Evolutionary conservation across 2,888 invertebrate species (phyloP).

Genomic region (Lasioglossum lativentre): DNA sequence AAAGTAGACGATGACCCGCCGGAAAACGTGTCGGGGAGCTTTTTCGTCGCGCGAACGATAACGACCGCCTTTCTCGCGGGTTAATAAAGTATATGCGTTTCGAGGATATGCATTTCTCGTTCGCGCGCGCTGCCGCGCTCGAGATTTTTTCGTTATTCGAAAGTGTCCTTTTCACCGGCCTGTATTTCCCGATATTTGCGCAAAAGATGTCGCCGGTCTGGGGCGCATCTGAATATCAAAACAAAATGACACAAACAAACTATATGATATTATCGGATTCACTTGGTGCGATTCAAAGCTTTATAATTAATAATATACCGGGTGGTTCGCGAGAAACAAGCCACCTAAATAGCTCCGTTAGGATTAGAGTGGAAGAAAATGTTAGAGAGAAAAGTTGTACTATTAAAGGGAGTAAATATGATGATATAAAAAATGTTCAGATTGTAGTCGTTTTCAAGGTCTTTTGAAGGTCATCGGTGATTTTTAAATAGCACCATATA

Average conservation of each 20-base stretch:
- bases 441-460: too few species aligned
- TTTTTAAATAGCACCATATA: too few species aligned
- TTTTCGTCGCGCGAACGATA: constrained; percentile 3
- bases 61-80: constrained; percentile 14
- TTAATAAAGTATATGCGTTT: constrained; percentile 35
- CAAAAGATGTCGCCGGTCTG: too few species aligned
- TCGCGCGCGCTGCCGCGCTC: not conserved
- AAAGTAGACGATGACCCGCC: not conserved
- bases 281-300: not conserved
- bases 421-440: too few species aligned
- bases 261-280: not conserved
- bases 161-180: not conserved
- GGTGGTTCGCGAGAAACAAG: too few species aligned
- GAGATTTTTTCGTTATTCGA: not conserved
- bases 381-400: not conserved
- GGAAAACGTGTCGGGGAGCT: constrained; percentile 38
- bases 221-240: too few species aligned
- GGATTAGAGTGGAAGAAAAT: too few species aligned
- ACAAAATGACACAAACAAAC: rapidly evolving
- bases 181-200: not conserved
- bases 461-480: too few species aligned
- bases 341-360: too few species aligned
- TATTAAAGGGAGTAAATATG: not conserved
- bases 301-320: not conserved
- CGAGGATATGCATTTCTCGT: constrained; percentile 16